Evolutionary conservation across 2,797 vertebrate species (phyloP), one percentile per base, ranked within the genome.

Genomic region (Halcyon smyrnensis): DNA sequence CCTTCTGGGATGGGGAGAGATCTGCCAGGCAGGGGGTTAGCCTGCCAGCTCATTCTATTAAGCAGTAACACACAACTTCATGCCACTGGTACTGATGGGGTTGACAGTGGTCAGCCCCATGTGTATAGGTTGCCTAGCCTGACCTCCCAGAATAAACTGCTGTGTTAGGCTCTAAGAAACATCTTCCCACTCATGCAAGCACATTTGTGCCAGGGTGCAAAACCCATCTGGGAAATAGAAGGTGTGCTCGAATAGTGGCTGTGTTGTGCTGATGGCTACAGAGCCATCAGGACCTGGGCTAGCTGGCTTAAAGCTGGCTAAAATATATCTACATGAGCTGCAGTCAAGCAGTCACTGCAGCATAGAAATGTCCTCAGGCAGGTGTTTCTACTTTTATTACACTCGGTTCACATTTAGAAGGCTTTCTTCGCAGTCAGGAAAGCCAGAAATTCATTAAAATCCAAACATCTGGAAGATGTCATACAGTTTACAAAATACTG

Each of bases 351-450:
- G 60, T 90, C 90, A 85, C 78, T 89, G 81, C 82, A 89, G 36
- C 41, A 25, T 5, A 64, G 60, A 92, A 77, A 89, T 89, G 60
- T 94, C 90, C 89, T 92, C 86, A 75, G 90, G 93, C 67, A 92
- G 60, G 13, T 94, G 62, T 81, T 96, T 73, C 70, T 85, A 68
- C 70, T 94, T 95, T 65, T 74, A 80, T 87, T 80, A 51, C 18
- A 21, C 48, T 84, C 80, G 7, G 24, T 90, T 93, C 67, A 46
- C 3, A 0, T 85, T 92, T 90, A 64, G 68, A 92, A 93, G 13
- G 60, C 50, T 95, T 87, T 86, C 75, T 95, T 90, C 15, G 23
- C 60, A 92, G 83, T 41, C 89, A 65, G 50, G 36, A 81, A 81
- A 87, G 69, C 36, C 24, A 91, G 53, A 71, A 87, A 92, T 64